Base-by-base conservation (phyloP, 2,888 invertebrate species). In the Oscheius onirici region DNA sequence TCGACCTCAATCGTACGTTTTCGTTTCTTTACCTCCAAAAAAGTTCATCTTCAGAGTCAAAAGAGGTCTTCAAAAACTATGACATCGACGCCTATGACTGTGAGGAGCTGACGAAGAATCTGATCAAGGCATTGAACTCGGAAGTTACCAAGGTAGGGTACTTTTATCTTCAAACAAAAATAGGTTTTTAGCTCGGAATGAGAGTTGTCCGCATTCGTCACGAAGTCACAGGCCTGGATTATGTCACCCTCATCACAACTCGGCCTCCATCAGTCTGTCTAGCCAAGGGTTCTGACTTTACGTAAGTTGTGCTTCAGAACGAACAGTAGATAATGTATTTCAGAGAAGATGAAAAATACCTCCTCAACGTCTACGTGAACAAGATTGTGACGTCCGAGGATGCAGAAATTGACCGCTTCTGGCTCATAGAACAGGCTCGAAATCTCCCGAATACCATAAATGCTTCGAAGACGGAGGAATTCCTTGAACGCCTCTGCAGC, bases 301-400 rank as follows among this genome's bases (percentile, higher is more conserved):
- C 55, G 67, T 68, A 22, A n/a, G 10, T 26, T 1, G 40, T 41
- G n/a, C 10, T 13, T 11, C 11, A 15, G 11, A 46, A 24, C 24
- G 11, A 17, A 2, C 10, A n/a, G 22, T n/a, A n/a, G n/a, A n/a
- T n/a, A n/a, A n/a, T n/a, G n/a, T n/a, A 15, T 22, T 24, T 63
- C 46, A 68, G 67, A 3, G 13, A 28, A 1, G 52, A 68, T 41
- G 57, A 68, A 11, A 24, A 22, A 40, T 51, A 34, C 8, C 41
- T 52, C 1, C n/a, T 66, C 22, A 66, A 28, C 34, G 41, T 10
- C 20, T 41, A 54, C 41, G n/a, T 68, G 15, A 28, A 68, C 11
- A 49, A 63, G 26, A 46, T 63, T 11, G 10, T 46, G 22, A 24
- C 20, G 5, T 49, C 63, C 10, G 28, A 54, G 8, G 67, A 55